Evolutionary conservation across 1,140 invertebrate genomes (phyloP), one percentile per base, ranked within the genome.

Genomic region (Agrilus planipennis): DNA sequence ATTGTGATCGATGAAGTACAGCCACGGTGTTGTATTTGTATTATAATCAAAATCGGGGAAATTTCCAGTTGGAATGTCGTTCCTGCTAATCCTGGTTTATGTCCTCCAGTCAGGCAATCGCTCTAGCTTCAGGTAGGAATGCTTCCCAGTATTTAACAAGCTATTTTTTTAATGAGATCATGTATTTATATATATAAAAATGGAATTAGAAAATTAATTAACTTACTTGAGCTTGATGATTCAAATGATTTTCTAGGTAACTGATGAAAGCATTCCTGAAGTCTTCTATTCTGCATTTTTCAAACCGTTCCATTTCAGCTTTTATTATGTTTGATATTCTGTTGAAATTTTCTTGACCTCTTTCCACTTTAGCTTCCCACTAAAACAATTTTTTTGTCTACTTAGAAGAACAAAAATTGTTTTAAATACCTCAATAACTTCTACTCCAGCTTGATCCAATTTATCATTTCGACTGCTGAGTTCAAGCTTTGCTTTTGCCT

Each of bases 271-370:
- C 83, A 29, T 76, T 72, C 56, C 93, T 92, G 59, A 99, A 93
- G 60, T 98, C 94, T 41, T 79, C 73, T 10, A 94, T 79, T 52
- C 93, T 74, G 34, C 81, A 74, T 39, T 83, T 72, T 60, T 97
- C 92, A 67, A 95, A 95, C 19, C 85, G 72, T 50, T 93, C 88
- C 61, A 98, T 76, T 66, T 99, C 95, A 42, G 86, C 85, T 57
- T 95, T 91, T 47, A 99, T 98, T 65, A 89, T 89, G 49, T 82
- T 79, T 1, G 92, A 97, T 58, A 99, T 96, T 52, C 83, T 82
- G 57, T 96, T 84, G 67, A 99, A 99, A 55, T 96, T 91, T 57
- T 95, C 88, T 60, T 97, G 89, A 6, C 90, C 87, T 49, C 90
- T 76, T 55, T 96, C 91, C 6, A 97, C 91, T 67, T 96, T 96